These are phyloP conservation scores for Drosophila kohkoa DNA, from an alignment of 1,140 invertebrate species.

Conservation along the genomic window DNA sequence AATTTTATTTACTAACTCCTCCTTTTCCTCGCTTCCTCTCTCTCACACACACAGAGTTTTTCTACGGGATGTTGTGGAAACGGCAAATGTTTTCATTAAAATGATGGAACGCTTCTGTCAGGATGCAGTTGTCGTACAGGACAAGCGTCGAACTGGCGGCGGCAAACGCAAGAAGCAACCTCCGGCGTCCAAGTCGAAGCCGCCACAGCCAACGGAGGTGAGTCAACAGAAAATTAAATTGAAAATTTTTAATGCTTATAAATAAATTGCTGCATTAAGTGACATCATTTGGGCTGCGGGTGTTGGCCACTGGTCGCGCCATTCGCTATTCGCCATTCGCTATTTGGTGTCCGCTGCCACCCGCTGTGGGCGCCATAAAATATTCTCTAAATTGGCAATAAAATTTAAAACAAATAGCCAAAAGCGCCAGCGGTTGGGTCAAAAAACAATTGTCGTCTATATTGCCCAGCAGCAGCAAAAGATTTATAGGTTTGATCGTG, in stretches of 20 bases:
- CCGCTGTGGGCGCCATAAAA: slow-evolving; percentile 73
- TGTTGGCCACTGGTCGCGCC: neutral
- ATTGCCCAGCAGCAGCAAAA: slow-evolving; percentile 29
- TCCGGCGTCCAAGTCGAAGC: slow-evolving; percentile 53
- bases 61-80: slow-evolving; percentile 94
- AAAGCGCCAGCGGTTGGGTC: slow-evolving; percentile 26
- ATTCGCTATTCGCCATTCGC: neutral
- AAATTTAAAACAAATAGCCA: slow-evolving; percentile 79
- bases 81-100: slow-evolving; percentile 96
- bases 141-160: slow-evolving; percentile 84
- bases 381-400: slow-evolving; percentile 81
- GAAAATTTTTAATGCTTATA: slow-evolving; percentile 69
- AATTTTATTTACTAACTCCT: slow-evolving; percentile 63
- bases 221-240: slow-evolving; percentile 45
- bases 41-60: slow-evolving; percentile 88
- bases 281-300: slow-evolving; percentile 69
- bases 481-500: slow-evolving; percentile 81
- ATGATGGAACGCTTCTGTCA: slow-evolving; percentile 94
- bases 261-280: slow-evolving; percentile 80
- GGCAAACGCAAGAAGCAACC: slow-evolving; percentile 61
- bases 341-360: slow-evolving; percentile 57
- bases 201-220: slow-evolving; percentile 66
- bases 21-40: slow-evolving; percentile 44
- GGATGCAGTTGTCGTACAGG: slow-evolving; percentile 91
- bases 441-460: slow-evolving; percentile 79